phyloP scores from a whole-genome alignment of 2,888 invertebrate species.

The Trissonchulus sp. region DNA sequence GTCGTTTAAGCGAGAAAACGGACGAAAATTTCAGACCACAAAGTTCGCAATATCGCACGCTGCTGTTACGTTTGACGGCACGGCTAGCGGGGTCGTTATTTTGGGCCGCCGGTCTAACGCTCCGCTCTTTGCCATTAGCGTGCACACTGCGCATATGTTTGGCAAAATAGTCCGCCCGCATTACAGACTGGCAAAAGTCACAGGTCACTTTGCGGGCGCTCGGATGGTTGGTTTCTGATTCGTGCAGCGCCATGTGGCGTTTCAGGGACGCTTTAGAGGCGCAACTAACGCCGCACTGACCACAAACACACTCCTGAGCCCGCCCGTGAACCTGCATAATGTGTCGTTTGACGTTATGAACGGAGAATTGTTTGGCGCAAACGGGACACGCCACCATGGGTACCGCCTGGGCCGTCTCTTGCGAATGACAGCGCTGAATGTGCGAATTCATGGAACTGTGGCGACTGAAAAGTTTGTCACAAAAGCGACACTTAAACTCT shows the following conservation, averaged over 20 bases:
- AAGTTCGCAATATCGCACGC: background rate
- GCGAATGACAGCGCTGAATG: background rate
- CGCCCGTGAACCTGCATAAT: background rate
- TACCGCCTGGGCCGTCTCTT: background rate
- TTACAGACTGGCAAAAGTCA: background rate
- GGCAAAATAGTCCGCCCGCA: background rate
- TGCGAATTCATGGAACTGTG: background rate
- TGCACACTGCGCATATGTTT: background rate
- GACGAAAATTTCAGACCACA: background rate
- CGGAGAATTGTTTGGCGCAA: background rate
- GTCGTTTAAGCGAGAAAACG: background rate
- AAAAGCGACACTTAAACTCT: background rate
- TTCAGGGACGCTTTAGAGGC: background rate
- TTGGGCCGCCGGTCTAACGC: background rate
- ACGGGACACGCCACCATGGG: background rate
- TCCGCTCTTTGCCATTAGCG: background rate
- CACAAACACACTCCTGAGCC: background rate
- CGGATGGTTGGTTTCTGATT: background rate
- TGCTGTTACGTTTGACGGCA: background rate
- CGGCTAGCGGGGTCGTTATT: background rate
- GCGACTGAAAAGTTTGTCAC: background rate
- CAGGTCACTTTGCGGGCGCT: background rate
- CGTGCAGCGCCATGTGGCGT: background rate
- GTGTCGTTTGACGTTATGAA: background rate
- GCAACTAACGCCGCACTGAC: background rate